Evolutionary conservation across 2,113 vertebrate species (phyloP).

Genomic region (Tretioscincus oriximinensis): DNA sequence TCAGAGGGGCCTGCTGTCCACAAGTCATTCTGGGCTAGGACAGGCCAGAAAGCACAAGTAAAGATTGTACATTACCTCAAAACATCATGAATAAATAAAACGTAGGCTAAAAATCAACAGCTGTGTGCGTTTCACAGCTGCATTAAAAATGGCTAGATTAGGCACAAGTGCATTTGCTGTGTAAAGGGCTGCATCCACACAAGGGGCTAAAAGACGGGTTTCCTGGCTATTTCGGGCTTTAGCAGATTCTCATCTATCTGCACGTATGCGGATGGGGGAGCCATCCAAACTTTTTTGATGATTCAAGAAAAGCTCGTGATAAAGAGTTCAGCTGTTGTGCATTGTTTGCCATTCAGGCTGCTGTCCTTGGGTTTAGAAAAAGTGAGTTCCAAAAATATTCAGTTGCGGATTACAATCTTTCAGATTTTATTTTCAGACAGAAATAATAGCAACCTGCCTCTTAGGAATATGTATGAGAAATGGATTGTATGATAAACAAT

Average conservation of each 20-base stretch:
- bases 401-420: not conserved
- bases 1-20: no score
- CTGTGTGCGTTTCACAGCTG: not conserved
- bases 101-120: not conserved
- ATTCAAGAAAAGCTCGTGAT: not conserved
- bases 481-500: not conserved
- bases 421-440: not conserved
- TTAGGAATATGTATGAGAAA: slow-evolving; percentile 4
- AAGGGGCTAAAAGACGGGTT: no score
- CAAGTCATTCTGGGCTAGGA: no score
- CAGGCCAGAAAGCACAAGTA: not conserved
- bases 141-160: not conserved
- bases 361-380: not conserved
- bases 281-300: not conserved
- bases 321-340: not conserved
- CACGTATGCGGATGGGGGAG: no score
- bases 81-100: not conserved
- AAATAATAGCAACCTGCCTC: slow-evolving; percentile 1
- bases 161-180: not conserved
- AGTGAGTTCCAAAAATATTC: not conserved
- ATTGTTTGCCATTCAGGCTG: not conserved
- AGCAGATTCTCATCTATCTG: no score
- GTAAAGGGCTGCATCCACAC: not conserved
- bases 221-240: no score
- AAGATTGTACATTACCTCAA: no score